Conservation (phyloP, 2,888 invertebrate species). For the Strigamia crassipes region DNA sequence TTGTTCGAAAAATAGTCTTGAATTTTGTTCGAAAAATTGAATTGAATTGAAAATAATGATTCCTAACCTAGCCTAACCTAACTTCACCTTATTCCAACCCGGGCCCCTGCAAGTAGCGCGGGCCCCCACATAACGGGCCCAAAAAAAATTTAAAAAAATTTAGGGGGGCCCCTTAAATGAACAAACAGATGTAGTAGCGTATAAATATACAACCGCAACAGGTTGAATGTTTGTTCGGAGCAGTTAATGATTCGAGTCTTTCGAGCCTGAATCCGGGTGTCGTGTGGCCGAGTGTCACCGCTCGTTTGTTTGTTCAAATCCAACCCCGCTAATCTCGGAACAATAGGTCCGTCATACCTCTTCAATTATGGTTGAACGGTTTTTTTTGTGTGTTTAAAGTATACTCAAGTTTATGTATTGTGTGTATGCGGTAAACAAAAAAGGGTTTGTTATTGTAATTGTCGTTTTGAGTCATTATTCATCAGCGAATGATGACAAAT, state of each 20-base stretch:
- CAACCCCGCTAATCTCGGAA: constrained; percentile 11
- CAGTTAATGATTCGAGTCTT: neutral
- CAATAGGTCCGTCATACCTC: neutral
- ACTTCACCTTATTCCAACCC: too few relatives aligned
- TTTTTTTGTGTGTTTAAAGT: too few relatives aligned
- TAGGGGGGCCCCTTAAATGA: neutral
- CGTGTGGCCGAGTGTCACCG: neutral
- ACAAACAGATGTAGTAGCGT: too few relatives aligned
- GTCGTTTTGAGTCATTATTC: neutral
- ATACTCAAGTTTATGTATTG: too few relatives aligned
- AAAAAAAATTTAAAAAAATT: neutral
- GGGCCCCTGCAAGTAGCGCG: too few relatives aligned
- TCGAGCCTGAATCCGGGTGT: neutral
- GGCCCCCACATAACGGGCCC: too few relatives aligned
- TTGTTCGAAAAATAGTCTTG: too few relatives aligned
- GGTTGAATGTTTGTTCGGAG: neutral
- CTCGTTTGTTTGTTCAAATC: neutral
- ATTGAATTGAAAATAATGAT: too few relatives aligned
- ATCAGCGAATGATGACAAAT: neutral
- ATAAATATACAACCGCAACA: constrained; percentile 1
- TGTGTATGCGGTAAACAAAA: too few relatives aligned
- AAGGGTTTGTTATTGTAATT: neutral
- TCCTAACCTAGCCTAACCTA: too few relatives aligned
- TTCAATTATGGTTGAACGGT: neutral
- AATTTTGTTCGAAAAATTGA: too few relatives aligned